Evolutionary conservation across 2,797 vertebrate genomes (phyloP).

Genomic region (Clangula hyemalis): DNA sequence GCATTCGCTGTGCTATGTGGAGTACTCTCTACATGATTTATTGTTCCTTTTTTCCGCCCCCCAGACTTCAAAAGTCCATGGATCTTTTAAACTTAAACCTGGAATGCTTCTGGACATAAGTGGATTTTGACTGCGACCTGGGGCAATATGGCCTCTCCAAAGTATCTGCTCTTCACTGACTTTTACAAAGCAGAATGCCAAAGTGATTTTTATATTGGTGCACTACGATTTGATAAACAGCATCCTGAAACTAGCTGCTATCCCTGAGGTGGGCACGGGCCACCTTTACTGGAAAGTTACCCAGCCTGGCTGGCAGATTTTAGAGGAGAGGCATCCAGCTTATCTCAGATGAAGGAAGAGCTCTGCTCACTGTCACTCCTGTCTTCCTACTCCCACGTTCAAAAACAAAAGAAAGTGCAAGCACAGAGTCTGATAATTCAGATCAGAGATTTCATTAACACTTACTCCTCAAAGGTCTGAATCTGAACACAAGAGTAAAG

Average conservation of each 20-base stretch:
- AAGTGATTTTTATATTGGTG: not conserved
- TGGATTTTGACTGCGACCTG: not conserved
- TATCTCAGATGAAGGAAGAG: not conserved
- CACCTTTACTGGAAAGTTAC: not conserved
- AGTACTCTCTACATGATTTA: not conserved
- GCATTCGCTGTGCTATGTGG: not conserved
- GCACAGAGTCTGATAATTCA: not conserved
- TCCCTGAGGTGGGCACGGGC: rapidly evolving
- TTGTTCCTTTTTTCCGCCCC: not conserved
- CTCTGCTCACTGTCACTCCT: not conserved
- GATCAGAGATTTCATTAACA: not conserved
- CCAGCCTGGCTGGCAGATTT: not conserved
- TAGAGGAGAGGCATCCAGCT: not conserved
- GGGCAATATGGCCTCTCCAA: not conserved
- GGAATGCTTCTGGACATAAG: not conserved
- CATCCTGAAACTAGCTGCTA: constrained; percentile 1
- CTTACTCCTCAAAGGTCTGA: constrained; percentile 5
- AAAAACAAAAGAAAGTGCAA: not conserved
- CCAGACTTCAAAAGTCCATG: not conserved
- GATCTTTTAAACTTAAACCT: not conserved
- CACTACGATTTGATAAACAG: not conserved
- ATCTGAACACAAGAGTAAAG: not conserved
- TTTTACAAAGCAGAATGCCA: not conserved
- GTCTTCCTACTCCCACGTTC: not conserved
- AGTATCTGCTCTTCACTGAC: not conserved